Conservation (phyloP, 1,140 invertebrate genomes). For the Tetraneura akinire region DNA sequence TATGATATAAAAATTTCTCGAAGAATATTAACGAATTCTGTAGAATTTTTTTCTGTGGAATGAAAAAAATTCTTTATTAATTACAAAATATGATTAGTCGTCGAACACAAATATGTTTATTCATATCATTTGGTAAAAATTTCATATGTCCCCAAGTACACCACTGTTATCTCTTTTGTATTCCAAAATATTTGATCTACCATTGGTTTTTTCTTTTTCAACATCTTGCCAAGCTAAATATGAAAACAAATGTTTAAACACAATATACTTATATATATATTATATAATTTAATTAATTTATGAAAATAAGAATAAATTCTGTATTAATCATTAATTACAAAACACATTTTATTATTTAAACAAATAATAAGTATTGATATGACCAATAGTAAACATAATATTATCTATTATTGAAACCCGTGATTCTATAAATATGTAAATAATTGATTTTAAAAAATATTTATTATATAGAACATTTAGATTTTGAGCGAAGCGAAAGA, state of each 20-base stretch:
- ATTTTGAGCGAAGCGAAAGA: too few species aligned
- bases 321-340: too few species aligned
- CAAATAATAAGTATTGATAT: too few species aligned
- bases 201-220: conserved; percentile 47
- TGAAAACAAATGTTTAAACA: neutral
- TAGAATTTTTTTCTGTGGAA: conserved; percentile 45
- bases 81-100: conserved; percentile 42
- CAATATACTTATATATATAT: neutral
- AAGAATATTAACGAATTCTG: conserved; percentile 40
- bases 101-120: conserved; percentile 40
- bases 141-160: conserved; percentile 32
- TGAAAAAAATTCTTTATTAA: conserved; percentile 45
- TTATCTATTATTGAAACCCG: too few species aligned
- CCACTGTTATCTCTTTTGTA: conserved; percentile 40
- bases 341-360: too few species aligned
- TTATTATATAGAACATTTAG: too few species aligned
- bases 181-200: conserved; percentile 44
- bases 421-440: too few species aligned
- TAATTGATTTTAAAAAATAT: too few species aligned
- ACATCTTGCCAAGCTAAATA: conserved; percentile 50
- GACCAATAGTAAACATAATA: too few species aligned
- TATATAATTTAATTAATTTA: neutral
- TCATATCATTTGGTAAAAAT: conserved; percentile 27
- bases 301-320: neutral
- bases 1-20: conserved; percentile 47